Conservation (phyloP, 2,113 vertebrate genomes). For the Albula goreensis region DNA sequence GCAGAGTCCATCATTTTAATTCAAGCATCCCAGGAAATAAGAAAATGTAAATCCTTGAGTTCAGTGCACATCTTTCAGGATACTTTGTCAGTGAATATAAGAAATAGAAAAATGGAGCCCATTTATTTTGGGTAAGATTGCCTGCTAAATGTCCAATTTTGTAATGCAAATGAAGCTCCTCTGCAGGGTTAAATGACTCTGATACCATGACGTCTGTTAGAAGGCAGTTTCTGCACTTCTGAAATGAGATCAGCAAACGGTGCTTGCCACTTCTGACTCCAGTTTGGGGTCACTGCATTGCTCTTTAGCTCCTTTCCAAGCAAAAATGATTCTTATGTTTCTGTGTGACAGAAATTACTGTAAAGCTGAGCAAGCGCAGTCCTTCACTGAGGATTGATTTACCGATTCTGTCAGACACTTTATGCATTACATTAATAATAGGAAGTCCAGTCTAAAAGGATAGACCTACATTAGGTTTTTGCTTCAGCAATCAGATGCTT, state of each 20-base stretch:
- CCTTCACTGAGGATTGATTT: not conserved
- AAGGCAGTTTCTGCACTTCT: not conserved
- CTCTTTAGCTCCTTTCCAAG: not conserved
- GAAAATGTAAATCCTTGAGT: not conserved
- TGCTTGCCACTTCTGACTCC: not conserved
- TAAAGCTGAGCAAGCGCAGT: not conserved
- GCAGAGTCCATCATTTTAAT: not conserved
- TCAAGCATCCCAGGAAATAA: not conserved
- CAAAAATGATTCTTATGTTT: not conserved
- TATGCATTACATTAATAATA: not conserved
- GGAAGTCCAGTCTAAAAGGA: no score
- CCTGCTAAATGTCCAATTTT: no score
- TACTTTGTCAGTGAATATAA: not conserved
- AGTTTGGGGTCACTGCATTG: no score
- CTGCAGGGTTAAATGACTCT: not conserved
- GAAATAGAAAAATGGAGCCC: no score
- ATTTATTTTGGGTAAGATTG: no score
- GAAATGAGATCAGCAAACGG: not conserved
- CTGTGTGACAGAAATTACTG: not conserved
- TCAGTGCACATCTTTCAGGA: not conserved
- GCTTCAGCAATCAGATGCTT: not conserved
- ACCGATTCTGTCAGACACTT: not conserved
- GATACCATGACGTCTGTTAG: no score
- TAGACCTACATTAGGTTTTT: not conserved
- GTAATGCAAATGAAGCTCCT: not conserved